Conservation (phyloP, 2,888 invertebrate genomes). For the Drosophila kambysellisi region DNA sequence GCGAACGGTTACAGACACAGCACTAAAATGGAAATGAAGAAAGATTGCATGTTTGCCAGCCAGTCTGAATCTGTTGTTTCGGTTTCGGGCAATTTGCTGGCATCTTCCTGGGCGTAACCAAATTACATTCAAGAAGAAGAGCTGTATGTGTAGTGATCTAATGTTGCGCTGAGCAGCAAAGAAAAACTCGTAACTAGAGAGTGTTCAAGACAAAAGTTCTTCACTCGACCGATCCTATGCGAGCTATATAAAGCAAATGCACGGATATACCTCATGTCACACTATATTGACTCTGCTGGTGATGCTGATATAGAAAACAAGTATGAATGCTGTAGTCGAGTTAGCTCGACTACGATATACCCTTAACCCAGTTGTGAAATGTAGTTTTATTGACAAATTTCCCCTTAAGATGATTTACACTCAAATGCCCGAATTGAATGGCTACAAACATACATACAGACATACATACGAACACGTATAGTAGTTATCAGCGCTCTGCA, state of each 20-base stretch:
- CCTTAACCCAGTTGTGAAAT: too few species aligned
- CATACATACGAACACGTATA: too few species aligned
- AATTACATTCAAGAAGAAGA: background rate
- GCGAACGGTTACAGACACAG: background rate
- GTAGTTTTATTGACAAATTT: too few species aligned
- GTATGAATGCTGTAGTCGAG: background rate
- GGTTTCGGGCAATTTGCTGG: background rate
- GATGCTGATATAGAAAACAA: background rate
- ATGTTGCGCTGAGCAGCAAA: background rate
- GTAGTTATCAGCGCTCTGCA: too few species aligned
- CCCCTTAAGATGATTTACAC: too few species aligned
- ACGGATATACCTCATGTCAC: background rate
- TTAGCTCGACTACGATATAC: too few species aligned
- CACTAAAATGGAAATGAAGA: slow-evolving; percentile 22
- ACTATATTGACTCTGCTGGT: background rate
- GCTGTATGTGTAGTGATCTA: background rate
- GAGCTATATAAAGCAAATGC: background rate
- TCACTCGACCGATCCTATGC: too few species aligned
- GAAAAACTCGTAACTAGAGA: too few species aligned
- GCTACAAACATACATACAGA: too few species aligned
- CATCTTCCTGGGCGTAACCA: background rate
- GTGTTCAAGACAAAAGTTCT: too few species aligned
- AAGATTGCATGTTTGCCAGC: slow-evolving; percentile 24
- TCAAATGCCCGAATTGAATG: too few species aligned
- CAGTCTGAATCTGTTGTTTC: background rate